Conservation (phyloP, 2,113 vertebrate species). For the Agapornis roseicollis region DNA sequence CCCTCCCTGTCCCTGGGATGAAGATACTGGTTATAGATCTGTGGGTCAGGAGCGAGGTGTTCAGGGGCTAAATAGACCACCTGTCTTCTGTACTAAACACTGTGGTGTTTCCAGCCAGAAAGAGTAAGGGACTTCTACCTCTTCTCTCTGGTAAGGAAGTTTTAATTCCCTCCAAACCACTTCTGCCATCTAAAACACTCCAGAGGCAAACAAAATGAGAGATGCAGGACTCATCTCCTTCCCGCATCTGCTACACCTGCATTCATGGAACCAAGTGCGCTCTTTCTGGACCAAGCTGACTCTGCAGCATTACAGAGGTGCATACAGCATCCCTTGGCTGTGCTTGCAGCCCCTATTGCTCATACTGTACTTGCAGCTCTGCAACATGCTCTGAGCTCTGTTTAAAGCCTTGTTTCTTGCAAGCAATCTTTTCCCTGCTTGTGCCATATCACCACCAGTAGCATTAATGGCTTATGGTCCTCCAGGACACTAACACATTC, state of each 20-base stretch:
- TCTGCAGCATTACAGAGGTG: fast-evolving
- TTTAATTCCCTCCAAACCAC: not conserved
- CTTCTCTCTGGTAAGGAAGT: not conserved
- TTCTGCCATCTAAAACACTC: not conserved
- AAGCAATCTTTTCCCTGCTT: not conserved
- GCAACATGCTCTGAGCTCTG: not conserved
- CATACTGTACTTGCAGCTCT: not conserved
- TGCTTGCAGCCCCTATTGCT: fast-evolving
- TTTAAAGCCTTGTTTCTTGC: not conserved
- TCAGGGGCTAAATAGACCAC: not conserved
- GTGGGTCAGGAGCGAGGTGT: not conserved
- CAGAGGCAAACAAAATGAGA: not conserved
- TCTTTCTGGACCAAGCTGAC: not conserved
- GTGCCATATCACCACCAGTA: not conserved
- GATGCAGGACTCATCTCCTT: not conserved
- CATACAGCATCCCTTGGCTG: not conserved
- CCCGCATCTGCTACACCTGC: not conserved
- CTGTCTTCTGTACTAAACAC: not conserved
- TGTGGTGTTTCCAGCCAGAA: not conserved
- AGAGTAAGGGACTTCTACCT: not conserved
- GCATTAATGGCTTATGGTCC: not conserved
- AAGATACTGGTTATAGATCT: not conserved
- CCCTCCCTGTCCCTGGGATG: not conserved
- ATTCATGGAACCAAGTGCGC: not conserved
- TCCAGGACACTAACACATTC: not conserved